Conservation (phyloP, 2,888 invertebrate species). For the Ypsolopha scabrella region DNA sequence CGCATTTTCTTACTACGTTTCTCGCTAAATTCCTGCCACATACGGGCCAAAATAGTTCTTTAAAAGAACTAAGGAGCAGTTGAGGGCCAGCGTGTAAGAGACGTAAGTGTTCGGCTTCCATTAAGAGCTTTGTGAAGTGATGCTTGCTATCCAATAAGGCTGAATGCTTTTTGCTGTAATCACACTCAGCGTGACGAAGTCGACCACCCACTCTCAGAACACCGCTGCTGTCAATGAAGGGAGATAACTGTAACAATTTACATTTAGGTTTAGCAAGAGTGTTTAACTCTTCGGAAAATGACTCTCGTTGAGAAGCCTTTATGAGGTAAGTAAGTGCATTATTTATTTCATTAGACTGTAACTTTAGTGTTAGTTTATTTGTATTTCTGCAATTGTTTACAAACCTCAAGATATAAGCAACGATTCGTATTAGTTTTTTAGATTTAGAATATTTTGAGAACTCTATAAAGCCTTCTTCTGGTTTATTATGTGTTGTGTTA, state of each 20-base stretch:
- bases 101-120: too few relatives aligned
- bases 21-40: too few relatives aligned
- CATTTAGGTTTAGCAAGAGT: background rate
- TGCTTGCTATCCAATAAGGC: background rate
- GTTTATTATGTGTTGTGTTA: background rate
- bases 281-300: background rate
- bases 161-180: background rate
- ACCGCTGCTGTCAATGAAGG: background rate
- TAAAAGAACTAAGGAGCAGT: too few relatives aligned
- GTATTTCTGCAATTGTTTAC: background rate
- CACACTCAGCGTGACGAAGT: background rate
- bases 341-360: background rate
- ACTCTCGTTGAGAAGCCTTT: background rate
- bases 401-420: background rate
- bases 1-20: too few relatives aligned
- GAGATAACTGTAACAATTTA: background rate
- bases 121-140: background rate
- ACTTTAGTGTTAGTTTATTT: background rate
- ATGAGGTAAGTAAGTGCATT: background rate
- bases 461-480: background rate
- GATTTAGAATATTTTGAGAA: background rate
- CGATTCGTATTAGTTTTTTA: background rate
- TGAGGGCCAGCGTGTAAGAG: too few relatives aligned
- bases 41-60: too few relatives aligned
- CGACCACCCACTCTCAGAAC: slow-evolving; percentile 3